Base-by-base conservation (phyloP, 1,140 invertebrate genomes). In the Octopus sinensis region DNA sequence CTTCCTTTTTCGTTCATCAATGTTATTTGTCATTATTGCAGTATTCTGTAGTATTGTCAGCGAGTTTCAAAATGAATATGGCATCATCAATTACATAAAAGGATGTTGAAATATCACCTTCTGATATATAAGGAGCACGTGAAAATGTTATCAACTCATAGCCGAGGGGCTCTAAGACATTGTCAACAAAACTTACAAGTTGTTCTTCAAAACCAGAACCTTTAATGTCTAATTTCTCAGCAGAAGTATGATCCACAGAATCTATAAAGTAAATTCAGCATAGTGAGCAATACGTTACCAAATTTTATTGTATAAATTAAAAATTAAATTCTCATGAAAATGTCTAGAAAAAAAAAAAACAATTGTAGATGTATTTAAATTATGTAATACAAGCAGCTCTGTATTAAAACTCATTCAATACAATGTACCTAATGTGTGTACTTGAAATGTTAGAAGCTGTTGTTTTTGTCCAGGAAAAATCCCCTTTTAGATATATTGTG, bases 71-170 rank as follows among this genome's bases (percentile, higher is more conserved):
- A 5, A 93, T 88, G 84, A 98, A 96, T 1, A 98, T 90, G 17
- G 94, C 95, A 91, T 98, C 96, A 86, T 95, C 93, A 9, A 98
- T 92, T 92, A 95, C 96, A 91, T 97, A 98, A 90, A 95, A 98
- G 0, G 96, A 94, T 88, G 97, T 95, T 43, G 94, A 92, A n/a
- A 98, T 91, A 90, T 98, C 96, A 0, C 97, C 97, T 91, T 98
- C 96, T 91, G 96, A 98, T 10, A 98, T 91, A 91, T 98, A 98
- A 4, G 97, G 96, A 30, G 97, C 91, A 87, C 95, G 93, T 10
- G 95, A 93, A 95, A 96, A 98, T 5, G 92, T 91, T 1, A 93
- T 90, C 7, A 98, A 91, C 82, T 93, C 91, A 87, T 96, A 95
- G 0, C 95, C 95, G 79, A 92, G 88, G 2, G 95, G 94, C 68